Evolutionary conservation across 2,888 invertebrate genomes (phyloP), one percentile per base, ranked within the genome.

Genomic region (Oscheius myriophilus): DNA sequence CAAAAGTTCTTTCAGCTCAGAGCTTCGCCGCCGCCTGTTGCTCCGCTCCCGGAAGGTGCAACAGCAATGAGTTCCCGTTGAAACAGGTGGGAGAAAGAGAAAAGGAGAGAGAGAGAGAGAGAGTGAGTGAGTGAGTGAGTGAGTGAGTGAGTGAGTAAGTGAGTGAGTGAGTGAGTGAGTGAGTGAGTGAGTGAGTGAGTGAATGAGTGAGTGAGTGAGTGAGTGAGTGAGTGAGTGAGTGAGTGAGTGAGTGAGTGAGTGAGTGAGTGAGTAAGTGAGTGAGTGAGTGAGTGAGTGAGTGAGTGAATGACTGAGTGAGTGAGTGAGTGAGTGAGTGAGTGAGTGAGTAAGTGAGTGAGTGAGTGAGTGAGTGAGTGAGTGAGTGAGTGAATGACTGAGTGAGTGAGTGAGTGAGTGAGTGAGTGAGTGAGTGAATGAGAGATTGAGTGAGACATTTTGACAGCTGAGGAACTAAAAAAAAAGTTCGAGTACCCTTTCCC

Each of bases 41-140:
- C 33, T 21, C 58, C 14, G 58, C 53, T 42, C 46, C 62, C 16
- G 58, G 58, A 18, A 67, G 65, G 39, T 72, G 72, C 53, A 63
- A 41, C 41, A 65, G 59, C 26, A 39, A 55, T 21, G 55, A 59
- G 51, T 70, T 67, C 57, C 68, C 69, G 23, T 64, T 58, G 58
- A 58, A 71, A 42, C 53, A 69, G 53, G 63, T 70, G 42, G 33
- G 33, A 33, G 33, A 33, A 33, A 3, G 33, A 6, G 33, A 33
- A 9, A 33, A 9, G 9, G 33, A 33, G 33, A 33, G 33, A 33
- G 33, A 33, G 33, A 33, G 33, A 33, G 33, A 33, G 33, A 33
- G 33, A 33, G 33, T 6, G 33, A 33, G 33, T 6, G 33, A 33
- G 33, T 14, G n/a, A 2, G 21, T 2, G 4, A 18, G 21, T 4